Conservation (phyloP, 2,113 vertebrate species). For the Platysteira castanea region DNA sequence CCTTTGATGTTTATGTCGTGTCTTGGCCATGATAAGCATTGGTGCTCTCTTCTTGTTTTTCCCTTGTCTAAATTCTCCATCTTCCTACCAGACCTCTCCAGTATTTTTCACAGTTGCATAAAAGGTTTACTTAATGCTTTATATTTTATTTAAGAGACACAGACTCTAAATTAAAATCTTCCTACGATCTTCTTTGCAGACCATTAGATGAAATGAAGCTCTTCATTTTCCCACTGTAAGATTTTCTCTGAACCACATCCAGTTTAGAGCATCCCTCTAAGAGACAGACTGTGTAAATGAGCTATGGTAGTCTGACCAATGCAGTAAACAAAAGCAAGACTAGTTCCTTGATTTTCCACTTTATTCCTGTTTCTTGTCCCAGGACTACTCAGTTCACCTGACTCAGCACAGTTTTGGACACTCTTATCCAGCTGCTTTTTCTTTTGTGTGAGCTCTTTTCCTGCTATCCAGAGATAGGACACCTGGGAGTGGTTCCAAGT, state of each 20-base stretch:
- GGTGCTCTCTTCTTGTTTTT: not conserved
- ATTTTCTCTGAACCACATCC: not conserved
- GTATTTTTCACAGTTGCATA: not conserved
- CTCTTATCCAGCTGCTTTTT: not conserved
- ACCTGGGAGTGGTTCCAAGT: not conserved
- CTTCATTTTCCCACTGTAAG: not conserved
- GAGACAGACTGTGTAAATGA: not conserved
- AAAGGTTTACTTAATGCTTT: not conserved
- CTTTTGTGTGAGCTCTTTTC: not conserved
- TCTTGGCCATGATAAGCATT: not conserved
- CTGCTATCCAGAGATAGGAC: fast-evolving
- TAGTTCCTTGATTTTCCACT: not conserved
- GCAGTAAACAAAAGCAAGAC: not conserved
- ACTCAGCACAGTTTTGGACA: not conserved
- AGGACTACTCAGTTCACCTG: not conserved
- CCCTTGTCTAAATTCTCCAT: not conserved
- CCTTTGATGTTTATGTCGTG: not conserved
- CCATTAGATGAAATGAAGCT: not conserved
- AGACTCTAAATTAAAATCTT: not conserved
- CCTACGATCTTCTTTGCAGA: not conserved
- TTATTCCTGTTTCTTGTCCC: not conserved
- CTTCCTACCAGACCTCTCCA: not conserved
- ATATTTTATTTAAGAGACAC: not conserved
- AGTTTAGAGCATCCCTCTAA: not conserved
- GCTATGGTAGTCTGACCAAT: not conserved